Evolutionary conservation across 1,140 invertebrate species (phyloP).

Genomic region (Lanistes nyassanus): DNA sequence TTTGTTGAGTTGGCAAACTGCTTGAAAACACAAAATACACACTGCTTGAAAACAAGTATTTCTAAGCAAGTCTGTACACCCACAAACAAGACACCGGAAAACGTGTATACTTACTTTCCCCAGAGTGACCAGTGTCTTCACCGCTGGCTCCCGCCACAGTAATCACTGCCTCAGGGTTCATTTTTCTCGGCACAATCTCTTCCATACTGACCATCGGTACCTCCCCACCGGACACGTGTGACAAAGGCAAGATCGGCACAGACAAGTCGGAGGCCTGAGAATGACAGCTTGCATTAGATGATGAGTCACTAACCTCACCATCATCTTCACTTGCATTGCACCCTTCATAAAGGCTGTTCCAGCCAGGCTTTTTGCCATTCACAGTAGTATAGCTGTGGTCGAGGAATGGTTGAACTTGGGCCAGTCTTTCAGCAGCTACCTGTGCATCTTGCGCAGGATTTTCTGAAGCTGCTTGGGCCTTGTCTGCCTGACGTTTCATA

Average conservation of each 20-base stretch:
- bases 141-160: constrained; percentile 16
- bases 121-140: constrained; percentile 40
- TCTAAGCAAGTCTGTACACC: neutral
- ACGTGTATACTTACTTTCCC: constrained; percentile 41
- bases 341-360: constrained; percentile 29
- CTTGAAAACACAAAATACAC: neutral
- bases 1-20: neutral
- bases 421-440: constrained; percentile 53
- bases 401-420: constrained; percentile 51
- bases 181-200: constrained; percentile 37
- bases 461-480: neutral
- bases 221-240: constrained; percentile 45
- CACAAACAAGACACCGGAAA: neutral
- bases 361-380: constrained; percentile 52
- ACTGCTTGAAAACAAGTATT: neutral
- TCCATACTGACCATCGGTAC: constrained; percentile 42
- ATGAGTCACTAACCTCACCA: constrained; percentile 19
- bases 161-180: constrained; percentile 30
- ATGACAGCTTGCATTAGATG: neutral
- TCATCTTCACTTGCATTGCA: constrained; percentile 30
- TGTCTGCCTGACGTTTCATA: constrained; percentile 28
- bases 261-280: constrained; percentile 20
- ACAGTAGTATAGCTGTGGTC: constrained; percentile 63
- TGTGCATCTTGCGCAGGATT: constrained; percentile 50
- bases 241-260: constrained; percentile 46